Conservation (phyloP, 1,140 invertebrate species). For the Linepithema humile region DNA sequence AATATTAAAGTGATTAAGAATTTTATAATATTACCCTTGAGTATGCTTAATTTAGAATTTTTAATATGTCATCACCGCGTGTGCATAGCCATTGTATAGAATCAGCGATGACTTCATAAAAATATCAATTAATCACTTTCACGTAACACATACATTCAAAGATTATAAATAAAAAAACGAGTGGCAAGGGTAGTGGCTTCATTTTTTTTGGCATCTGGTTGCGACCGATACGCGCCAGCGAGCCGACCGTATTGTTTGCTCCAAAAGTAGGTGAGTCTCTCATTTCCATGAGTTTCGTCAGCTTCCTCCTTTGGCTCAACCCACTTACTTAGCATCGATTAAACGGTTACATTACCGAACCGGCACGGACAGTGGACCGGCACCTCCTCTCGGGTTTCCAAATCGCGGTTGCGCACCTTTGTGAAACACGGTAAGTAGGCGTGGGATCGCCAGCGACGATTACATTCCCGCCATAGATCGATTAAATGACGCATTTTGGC, state of each 20-base stretch:
- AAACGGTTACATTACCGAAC: slow-evolving; percentile 64
- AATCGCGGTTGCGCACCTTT: slow-evolving; percentile 41
- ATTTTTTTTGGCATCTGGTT: slow-evolving; percentile 44
- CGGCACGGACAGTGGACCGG: slow-evolving; percentile 32
- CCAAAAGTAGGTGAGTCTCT: slow-evolving; percentile 49
- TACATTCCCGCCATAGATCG: slow-evolving; percentile 47
- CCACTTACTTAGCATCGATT: slow-evolving; percentile 63
- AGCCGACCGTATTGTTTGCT: slow-evolving; percentile 54
- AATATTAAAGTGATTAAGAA: background rate
- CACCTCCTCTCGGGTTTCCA: slow-evolving; percentile 36
- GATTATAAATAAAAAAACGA: background rate
- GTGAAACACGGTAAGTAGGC: slow-evolving; percentile 32
- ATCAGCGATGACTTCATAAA: background rate
- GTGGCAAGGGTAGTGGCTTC: background rate
- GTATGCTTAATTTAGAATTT: background rate
- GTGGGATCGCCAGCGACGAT: slow-evolving; percentile 32
- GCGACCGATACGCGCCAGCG: background rate
- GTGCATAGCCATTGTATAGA: background rate
- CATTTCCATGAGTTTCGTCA: slow-evolving; percentile 66
- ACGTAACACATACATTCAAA: background rate
- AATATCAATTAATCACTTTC: background rate
- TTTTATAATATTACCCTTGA: background rate
- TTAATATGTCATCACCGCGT: background rate
- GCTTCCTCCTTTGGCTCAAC: slow-evolving; percentile 57
- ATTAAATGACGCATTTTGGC: slow-evolving; percentile 28